Percentiles rank a stretch among this genome's conserved stretches.
Conservation (phyloP, 2,113 vertebrate genomes). For the Mormyrus lacerda region DNA sequence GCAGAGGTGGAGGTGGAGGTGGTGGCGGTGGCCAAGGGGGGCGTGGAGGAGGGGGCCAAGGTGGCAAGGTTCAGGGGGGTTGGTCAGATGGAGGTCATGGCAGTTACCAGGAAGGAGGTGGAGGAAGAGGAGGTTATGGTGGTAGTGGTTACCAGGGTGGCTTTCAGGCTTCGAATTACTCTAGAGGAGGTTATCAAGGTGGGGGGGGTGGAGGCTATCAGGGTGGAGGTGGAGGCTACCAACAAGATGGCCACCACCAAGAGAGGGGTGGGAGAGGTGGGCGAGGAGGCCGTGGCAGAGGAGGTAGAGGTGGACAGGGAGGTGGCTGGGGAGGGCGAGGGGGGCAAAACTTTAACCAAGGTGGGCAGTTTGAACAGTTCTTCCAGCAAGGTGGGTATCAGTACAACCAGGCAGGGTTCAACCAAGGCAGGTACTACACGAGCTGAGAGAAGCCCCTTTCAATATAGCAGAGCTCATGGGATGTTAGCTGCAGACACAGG, state of each 20-base stretch:
- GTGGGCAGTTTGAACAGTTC: constrained; percentile 96
- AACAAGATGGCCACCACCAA: constrained; percentile 33
- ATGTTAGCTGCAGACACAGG: neutral
- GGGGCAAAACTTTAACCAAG: constrained; percentile 83
- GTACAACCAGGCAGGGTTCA: constrained; percentile 89
- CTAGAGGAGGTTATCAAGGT: constrained; percentile 62
- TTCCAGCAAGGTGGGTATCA: constrained; percentile 98
- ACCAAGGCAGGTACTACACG: constrained; percentile 84
- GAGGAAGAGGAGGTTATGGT: constrained; percentile 51
- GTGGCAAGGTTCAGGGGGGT: constrained; percentile 74
- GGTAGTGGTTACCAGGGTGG: constrained; percentile 43
- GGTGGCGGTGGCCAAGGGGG: constrained; percentile 53
- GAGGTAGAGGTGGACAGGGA: constrained; percentile 56
- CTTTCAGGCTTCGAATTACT: constrained; percentile 49
- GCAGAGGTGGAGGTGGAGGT: constrained; percentile 62
- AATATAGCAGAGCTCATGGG: constrained; percentile 64
- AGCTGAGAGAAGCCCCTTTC: constrained; percentile 70
- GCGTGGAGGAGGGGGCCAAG: constrained; percentile 69
- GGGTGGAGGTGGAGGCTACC: constrained; percentile 37
- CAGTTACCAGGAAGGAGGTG: constrained; percentile 59
- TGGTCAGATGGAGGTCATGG: constrained; percentile 71
- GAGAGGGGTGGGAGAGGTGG: constrained; percentile 58
- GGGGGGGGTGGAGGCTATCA: constrained; percentile 49
- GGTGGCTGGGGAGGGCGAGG: constrained; percentile 68
- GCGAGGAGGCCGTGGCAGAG: constrained; percentile 52